Base-by-base conservation (phyloP, 2,888 invertebrate species). In the Melangyna quadrimaculata region DNA sequence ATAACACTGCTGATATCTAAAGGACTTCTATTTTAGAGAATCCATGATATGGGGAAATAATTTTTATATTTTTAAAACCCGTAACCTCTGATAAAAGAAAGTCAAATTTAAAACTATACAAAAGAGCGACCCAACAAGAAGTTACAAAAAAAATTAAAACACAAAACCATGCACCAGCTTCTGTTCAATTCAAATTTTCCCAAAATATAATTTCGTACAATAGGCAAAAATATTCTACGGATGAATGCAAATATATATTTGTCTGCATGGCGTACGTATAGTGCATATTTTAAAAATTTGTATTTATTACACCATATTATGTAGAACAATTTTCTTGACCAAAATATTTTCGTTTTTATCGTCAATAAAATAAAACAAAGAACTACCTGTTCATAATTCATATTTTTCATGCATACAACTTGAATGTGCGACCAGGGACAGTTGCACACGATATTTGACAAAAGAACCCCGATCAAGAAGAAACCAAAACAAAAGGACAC, bases 381-480 rank as follows among this genome's bases (percentile, higher is more conserved):
- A 63, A 51, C 81, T 86, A 86, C 86, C 86, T 86, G 86, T 86
- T 77, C 69, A 86, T 86, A 86, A 86, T 81, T 86, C 86, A 86
- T 86, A 86, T 81, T 86, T 81, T 86, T 78, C 29, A 37, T 73
- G 55, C 55, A 72, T 71, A 32, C 43, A 2, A n/a, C 8, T 4
- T 19, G 14, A 29, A 59, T 53, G 29, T 55, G n/a, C n/a, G 75
- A 69, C 48, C n/a, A n/a, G 40, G 59, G 3, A 53, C 59, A 67
- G 45, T 57, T 71, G 59, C 83, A 78, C 35, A 43, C 61, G 45
- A 61, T 80, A 43, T 19, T 14, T 12, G 0, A 63, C 61, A 48
- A 67, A 67, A 19, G 40, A 63, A 22, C 0, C 2, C 10, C 19
- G 22, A 32, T 19, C 3, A 61, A 27, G 24, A 6, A 32, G n/a